These are phyloP conservation scores for Microctenopoma steveboyesi DNA, from an alignment of 2,797 vertebrate genomes.

Conservation along the genomic window DNA sequence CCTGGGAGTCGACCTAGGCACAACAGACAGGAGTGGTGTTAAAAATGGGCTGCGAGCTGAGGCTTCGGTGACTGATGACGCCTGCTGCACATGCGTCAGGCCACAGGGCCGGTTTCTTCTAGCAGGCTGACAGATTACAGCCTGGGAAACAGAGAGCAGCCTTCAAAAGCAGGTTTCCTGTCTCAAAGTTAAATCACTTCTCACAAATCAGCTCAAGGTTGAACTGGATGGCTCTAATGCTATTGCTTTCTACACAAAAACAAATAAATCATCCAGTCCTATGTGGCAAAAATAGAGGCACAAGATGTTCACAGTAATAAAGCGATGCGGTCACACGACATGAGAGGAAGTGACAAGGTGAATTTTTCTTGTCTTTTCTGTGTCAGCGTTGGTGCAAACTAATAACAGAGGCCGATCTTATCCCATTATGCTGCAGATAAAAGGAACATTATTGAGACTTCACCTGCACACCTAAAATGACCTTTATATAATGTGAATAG, in stretches of 20 bases:
- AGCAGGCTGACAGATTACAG: conserved; percentile 52
- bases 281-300: conserved; percentile 26
- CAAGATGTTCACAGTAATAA: conserved; percentile 26
- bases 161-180: conserved; percentile 54
- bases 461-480: background rate
- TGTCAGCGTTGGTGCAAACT: background rate
- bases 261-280: conserved; percentile 56
- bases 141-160: conserved; percentile 43
- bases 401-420: background rate
- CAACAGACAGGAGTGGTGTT: conserved; percentile 47
- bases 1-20: conserved; percentile 92
- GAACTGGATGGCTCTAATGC: conserved; percentile 30
- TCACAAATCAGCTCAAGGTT: conserved; percentile 72
- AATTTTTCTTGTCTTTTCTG: conserved; percentile 4
- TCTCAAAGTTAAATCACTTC: conserved; percentile 64
- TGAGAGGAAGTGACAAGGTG: conserved; percentile 26
- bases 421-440: background rate
- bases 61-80: conserved; percentile 55
- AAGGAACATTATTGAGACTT: background rate
- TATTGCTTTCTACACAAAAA: conserved; percentile 47
- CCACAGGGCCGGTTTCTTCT: conserved; percentile 10
- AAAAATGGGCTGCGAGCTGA: conserved; percentile 37
- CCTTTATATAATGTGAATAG: background rate
- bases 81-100: conserved; percentile 32
- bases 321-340: conserved; percentile 15